A percentile compares a stretch with the other conserved stretches of the same genome.
These are phyloP conservation scores for Trichomycterus rosablanca DNA, from an alignment of 2,113 vertebrate species.

Conservation along the genomic window DNA sequence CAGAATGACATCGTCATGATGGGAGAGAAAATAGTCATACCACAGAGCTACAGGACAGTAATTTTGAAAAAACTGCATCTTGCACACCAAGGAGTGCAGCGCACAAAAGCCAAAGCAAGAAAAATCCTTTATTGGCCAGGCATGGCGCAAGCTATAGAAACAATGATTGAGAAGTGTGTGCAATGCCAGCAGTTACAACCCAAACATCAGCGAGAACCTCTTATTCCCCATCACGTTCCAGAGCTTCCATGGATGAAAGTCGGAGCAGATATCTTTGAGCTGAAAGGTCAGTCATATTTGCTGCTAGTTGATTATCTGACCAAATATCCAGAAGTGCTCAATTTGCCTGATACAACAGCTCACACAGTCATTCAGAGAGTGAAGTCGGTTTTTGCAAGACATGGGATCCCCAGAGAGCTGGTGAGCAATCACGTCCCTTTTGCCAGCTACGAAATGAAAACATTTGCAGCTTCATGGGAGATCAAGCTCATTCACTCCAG, in stretches of 20 bases:
- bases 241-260: constrained; percentile 26
- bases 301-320: constrained; percentile 25
- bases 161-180: too few relatives aligned
- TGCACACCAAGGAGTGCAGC: background rate
- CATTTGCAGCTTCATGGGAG: constrained; percentile 16
- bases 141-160: constrained; percentile 1
- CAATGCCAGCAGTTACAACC: too few relatives aligned
- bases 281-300: background rate
- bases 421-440: too few relatives aligned
- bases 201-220: too few relatives aligned
- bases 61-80: background rate
- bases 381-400: constrained; percentile 17
- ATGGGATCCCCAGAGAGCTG: too few relatives aligned
- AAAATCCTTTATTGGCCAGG: constrained; percentile 9
- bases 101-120: background rate
- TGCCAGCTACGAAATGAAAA: too few relatives aligned
- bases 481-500: background rate
- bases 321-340: constrained; percentile 22
- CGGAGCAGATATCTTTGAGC: background rate
- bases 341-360: background rate
- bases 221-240: too few relatives aligned
- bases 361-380: constrained; percentile 21
- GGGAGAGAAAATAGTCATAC: background rate
- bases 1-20: background rate
- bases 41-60: background rate